Evolutionary conservation across 2,888 invertebrate genomes (phyloP), one percentile per base, ranked within the genome.

Genomic region (Agrilus biguttatus): DNA sequence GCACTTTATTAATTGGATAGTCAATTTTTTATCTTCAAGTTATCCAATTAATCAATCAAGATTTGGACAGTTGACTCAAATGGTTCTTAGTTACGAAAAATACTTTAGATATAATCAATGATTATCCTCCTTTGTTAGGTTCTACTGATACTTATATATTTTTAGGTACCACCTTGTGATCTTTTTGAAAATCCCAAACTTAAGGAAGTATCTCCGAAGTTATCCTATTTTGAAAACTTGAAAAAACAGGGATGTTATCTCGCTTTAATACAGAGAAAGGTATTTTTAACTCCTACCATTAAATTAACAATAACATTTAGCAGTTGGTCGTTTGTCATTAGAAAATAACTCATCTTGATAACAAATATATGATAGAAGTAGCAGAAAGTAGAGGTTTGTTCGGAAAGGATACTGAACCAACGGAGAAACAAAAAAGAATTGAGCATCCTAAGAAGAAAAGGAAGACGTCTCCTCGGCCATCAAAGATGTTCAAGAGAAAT

Each of bases 361-460:
- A 85, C 5, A 80, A 85, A 61, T 86, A 81, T 60, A 82, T 88
- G 75, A 88, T 88, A 51, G 75, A 80, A 54, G 83, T 86, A 67
- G 87, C 88, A 3, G 87, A 87, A 63, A 74, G 78, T 35, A 73
- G 86, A 45, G 86, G 87, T 0, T 63, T 88, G 48, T 88, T 88
- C 60, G 85, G 65, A 6, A 54, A 49, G 6, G 54, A 48, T 4
- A 52, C 56, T 5, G 51, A 52, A 3, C 63, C 67, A 39, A 62
- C 66, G 10, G 61, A 37, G 64, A 68, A 48, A 63, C 65, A 47
- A 65, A 60, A 52, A 58, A 63, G 47, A 64, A 58, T 33, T 56
- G 59, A 41, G 54, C 57, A 1, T 60, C 64, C 37, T 56, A 62
- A 39, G 53, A 55, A 28, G 68, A 69, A 47, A 63, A 63, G 41